phyloP scores from a whole-genome alignment of 1,140 invertebrate species.

The Belonocnema kinseyi region DNA sequence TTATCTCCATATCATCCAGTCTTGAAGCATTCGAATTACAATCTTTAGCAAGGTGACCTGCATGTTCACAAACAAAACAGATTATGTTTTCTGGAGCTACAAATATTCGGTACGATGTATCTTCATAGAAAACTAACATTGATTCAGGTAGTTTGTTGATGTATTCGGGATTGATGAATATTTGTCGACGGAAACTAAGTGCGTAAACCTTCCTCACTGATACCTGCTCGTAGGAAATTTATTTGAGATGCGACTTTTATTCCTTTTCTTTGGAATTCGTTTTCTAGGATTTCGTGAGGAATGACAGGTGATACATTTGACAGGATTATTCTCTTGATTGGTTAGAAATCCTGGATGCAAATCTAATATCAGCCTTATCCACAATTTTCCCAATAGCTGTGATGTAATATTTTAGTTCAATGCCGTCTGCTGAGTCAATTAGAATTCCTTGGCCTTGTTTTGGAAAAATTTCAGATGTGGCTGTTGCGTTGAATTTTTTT shows the following conservation, averaged over 20 bases:
- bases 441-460: constrained; percentile 36
- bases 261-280: no score
- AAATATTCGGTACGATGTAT: no score
- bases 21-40: background rate
- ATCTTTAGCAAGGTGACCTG: background rate
- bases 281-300: no score
- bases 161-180: no score
- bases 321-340: constrained; percentile 21
- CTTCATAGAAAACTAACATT: no score
- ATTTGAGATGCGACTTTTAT: no score
- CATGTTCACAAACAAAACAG: background rate
- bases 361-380: constrained; percentile 16
- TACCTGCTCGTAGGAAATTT: no score
- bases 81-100: background rate
- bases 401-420: constrained; percentile 34
- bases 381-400: constrained; percentile 11
- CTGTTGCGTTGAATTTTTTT: constrained; percentile 3
- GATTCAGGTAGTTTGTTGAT: no score
- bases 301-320: no score
- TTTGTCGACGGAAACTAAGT: background rate
- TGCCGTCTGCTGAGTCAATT: constrained; percentile 31
- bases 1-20: no score
- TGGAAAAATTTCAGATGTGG: constrained; percentile 23
- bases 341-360: constrained; percentile 38
- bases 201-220: no score